A percentile compares a stretch with the other conserved stretches of the same genome.
Evolutionary conservation across 2,797 vertebrate species (phyloP).

Genomic region (Telmatherina bonti): DNA sequence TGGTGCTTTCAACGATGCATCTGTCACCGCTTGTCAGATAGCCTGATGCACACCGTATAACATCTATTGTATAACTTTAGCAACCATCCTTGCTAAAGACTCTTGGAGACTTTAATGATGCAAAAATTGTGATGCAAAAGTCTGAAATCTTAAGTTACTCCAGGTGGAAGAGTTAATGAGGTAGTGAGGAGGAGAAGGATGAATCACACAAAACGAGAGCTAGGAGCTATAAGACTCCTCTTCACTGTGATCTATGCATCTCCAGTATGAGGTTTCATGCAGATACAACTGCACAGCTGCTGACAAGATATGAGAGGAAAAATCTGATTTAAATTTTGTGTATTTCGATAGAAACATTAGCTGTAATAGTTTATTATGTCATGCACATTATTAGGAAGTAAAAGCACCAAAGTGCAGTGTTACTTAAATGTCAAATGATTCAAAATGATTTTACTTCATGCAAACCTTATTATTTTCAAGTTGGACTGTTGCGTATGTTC

Average conservation of each 20-base stretch:
- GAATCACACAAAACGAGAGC: constrained; percentile 23
- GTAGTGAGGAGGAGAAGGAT: constrained; percentile 3
- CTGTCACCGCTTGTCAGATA: not conserved
- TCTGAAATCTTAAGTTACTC: not conserved
- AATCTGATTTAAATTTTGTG: not conserved
- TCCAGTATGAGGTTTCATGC: not conserved
- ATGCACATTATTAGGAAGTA: not conserved
- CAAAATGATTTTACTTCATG: not conserved
- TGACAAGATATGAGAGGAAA: constrained; percentile 1
- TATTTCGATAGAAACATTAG: not conserved
- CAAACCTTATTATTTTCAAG: not conserved
- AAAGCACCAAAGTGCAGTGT: not conserved
- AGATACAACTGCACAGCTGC: not conserved
- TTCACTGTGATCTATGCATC: not conserved
- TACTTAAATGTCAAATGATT: not conserved
- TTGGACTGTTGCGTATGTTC: not conserved
- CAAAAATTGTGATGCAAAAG: constrained; percentile 10
- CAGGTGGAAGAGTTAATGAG: constrained; percentile 14
- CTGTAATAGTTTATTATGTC: not conserved
- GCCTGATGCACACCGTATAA: not conserved
- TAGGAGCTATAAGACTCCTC: constrained; percentile 4
- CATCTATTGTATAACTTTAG: not conserved
- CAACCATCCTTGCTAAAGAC: not conserved
- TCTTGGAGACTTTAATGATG: constrained; percentile 7
- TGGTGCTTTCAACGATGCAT: not conserved